Percentiles rank a stretch among this genome's conserved stretches.
Evolutionary conservation across 2,888 invertebrate genomes (phyloP).

Genomic region (Cephus pygmeus): DNA sequence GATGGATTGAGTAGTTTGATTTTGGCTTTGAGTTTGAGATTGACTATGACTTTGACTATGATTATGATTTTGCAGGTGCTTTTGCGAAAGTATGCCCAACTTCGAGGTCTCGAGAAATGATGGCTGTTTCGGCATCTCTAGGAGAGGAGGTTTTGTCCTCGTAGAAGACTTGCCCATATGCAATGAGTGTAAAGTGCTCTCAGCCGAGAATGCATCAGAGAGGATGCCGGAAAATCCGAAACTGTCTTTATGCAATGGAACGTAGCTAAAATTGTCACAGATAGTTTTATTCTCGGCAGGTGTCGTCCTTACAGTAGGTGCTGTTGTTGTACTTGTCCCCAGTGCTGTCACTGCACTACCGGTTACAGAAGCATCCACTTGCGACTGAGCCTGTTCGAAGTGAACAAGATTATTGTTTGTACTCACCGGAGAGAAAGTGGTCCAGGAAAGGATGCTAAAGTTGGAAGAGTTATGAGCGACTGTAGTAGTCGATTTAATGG

Average conservation of each 20-base stretch:
- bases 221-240: constrained; percentile 40
- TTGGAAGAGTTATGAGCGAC: constrained; percentile 62
- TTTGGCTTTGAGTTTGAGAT: constrained; percentile 27
- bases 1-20: constrained; percentile 27
- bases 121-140: constrained; percentile 47
- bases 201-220: constrained; percentile 39
- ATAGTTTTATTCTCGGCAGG: constrained; percentile 45
- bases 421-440: constrained; percentile 57
- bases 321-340: neutral
- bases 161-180: constrained; percentile 47
- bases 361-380: constrained; percentile 1
- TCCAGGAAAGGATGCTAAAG: constrained; percentile 64
- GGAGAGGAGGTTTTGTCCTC: constrained; percentile 42
- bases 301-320: neutral
- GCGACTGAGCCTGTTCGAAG: constrained; percentile 35
- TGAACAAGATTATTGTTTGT: constrained; percentile 36
- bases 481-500: constrained; percentile 53
- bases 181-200: constrained; percentile 19
- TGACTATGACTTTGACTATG: constrained; percentile 36
- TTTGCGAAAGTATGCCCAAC: constrained; percentile 8
- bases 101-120: constrained; percentile 51
- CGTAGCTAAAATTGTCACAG: constrained; percentile 57
- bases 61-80: constrained; percentile 40
- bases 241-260: constrained; percentile 52
- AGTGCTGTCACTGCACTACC: neutral